phyloP scores from a whole-genome alignment of 2,888 invertebrate species.

The Tinea semifulvella region DNA sequence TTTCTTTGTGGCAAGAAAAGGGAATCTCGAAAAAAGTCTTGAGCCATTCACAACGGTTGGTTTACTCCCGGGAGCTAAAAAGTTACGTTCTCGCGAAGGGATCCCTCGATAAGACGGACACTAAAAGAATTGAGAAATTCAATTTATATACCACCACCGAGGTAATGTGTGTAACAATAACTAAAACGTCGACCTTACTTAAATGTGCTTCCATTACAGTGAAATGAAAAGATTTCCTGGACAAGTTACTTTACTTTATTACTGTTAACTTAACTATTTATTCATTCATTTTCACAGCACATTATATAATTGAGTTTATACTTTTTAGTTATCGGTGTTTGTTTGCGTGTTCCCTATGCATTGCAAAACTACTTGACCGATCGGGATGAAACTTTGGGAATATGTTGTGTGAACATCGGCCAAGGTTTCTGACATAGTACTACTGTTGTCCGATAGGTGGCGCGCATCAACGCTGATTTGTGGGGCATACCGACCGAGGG shows the following conservation, averaged over 20 bases:
- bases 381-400: too few relatives aligned
- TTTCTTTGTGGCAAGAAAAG: constrained; percentile 50
- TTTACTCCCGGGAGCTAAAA: constrained; percentile 43
- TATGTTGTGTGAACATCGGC: too few relatives aligned
- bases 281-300: too few relatives aligned
- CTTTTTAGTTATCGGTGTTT: too few relatives aligned
- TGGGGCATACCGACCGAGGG: too few relatives aligned
- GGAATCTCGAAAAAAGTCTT: constrained; percentile 41
- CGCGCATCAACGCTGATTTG: too few relatives aligned
- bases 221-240: constrained; percentile 4
- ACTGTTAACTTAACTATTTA: not conserved
- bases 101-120: constrained; percentile 29
- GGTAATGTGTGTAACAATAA: constrained; percentile 11
- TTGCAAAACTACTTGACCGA: too few relatives aligned
- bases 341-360: too few relatives aligned
- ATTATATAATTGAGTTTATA: not conserved
- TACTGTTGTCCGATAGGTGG: too few relatives aligned
- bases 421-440: too few relatives aligned
- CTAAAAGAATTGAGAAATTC: constrained; percentile 34
- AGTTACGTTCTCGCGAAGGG: constrained; percentile 34
- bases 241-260: not conserved
- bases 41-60: constrained; percentile 43
- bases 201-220: constrained; percentile 2
- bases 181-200: constrained; percentile 6
- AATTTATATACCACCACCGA: constrained; percentile 23